Conservation (phyloP, 2,888 invertebrate species). For the Caenorhabditis panamensis region DNA sequence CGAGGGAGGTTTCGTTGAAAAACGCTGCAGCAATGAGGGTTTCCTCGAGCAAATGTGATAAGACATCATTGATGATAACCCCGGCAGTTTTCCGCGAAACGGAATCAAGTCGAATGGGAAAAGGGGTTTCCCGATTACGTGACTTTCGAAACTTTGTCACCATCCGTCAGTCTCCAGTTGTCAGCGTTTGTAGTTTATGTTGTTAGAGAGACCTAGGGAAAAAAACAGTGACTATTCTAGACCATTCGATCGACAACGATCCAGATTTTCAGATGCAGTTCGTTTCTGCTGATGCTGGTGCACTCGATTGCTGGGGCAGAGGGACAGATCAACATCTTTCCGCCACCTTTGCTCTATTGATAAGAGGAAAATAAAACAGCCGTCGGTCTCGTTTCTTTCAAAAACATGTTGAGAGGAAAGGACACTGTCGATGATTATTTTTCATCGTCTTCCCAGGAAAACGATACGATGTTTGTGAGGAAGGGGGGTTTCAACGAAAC, state of each 20-base stretch:
- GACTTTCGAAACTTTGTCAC: constrained; percentile 45
- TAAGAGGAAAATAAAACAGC: constrained; percentile 27
- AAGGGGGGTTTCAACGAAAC: constrained; percentile 39
- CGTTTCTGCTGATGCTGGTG: not conserved
- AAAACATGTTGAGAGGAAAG: constrained; percentile 34
- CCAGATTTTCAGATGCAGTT: not conserved
- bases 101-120: constrained; percentile 1
- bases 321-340: constrained; percentile 43
- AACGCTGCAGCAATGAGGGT: constrained; percentile 43
- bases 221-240: constrained; percentile 7
- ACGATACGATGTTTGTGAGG: too few species aligned
- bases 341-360: constrained; percentile 47
- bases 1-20: constrained; percentile 45
- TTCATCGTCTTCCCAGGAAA: not conserved
- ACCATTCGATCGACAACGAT: not conserved
- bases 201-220: constrained; percentile 17
- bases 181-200: constrained; percentile 3
- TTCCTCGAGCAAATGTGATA: constrained; percentile 49
- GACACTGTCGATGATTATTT: constrained; percentile 18
- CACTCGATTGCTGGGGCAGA: too few species aligned
- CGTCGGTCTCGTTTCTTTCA: not conserved
- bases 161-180: constrained; percentile 7
- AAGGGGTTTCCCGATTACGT: constrained; percentile 54
- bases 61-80: constrained; percentile 35
- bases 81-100: constrained; percentile 27